Percentiles rank a stretch among this genome's conserved stretches.
These are phyloP conservation scores for Lepidonotus clava DNA, from an alignment of 2,888 invertebrate species.

Conservation along the genomic window DNA sequence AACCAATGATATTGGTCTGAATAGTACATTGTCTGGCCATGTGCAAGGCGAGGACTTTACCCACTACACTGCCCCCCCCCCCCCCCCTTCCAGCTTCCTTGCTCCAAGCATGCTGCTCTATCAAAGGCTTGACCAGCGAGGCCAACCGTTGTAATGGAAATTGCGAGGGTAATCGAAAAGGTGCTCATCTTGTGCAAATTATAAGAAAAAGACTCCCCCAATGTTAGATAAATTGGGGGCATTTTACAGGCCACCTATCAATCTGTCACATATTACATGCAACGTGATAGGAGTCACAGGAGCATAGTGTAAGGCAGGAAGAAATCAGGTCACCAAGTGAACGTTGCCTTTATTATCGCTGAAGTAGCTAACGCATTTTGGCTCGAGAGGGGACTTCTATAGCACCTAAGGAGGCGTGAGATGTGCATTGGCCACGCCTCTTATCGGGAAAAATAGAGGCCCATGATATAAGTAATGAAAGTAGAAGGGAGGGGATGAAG, in stretches of 20 bases:
- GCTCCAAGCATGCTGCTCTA: no score
- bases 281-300: not conserved
- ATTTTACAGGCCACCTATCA: not conserved
- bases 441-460: not conserved
- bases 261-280: not conserved
- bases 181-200: no score
- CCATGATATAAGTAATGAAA: not conserved
- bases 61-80: no score
- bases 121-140: no score
- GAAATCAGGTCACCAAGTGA: not conserved
- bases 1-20: no score
- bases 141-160: no score
- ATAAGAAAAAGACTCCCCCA: no score
- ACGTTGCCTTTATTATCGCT: constrained; percentile 1
- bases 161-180: no score
- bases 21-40: no score
- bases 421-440: not conserved
- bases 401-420: not conserved
- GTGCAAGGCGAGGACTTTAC: no score
- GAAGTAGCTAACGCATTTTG: not conserved
- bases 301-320: not conserved
- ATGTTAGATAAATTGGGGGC: not conserved
- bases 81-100: no score
- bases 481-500: not conserved
- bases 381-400: not conserved